phyloP scores from a whole-genome alignment of 2,113 vertebrate species.

The Murina feae region DNA sequence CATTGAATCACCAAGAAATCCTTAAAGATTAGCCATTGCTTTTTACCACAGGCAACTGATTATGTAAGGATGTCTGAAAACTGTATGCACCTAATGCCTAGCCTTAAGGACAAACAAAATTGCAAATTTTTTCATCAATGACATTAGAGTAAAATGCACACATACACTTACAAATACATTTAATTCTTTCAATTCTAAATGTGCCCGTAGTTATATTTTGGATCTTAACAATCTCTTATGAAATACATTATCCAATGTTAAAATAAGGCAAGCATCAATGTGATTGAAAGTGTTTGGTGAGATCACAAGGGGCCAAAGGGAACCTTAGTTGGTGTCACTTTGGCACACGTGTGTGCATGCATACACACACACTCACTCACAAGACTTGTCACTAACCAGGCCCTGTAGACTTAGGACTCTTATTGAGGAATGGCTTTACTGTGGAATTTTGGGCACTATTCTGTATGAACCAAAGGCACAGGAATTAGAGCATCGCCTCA shows the following conservation, averaged over 20 bases:
- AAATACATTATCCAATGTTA: constrained; percentile 29
- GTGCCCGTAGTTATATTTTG: background rate
- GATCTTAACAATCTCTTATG: background rate
- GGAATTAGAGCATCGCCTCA: background rate
- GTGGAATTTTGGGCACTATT: background rate
- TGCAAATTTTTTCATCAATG: background rate
- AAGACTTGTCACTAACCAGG: background rate
- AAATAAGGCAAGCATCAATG: background rate
- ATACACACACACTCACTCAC: background rate
- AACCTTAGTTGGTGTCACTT: background rate
- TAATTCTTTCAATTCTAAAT: constrained; percentile 13
- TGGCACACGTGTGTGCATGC: background rate
- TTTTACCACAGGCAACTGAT: background rate
- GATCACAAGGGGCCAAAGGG: background rate
- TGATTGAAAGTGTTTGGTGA: background rate
- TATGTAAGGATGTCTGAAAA: background rate
- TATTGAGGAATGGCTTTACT: background rate
- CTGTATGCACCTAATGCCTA: background rate
- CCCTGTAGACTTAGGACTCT: background rate
- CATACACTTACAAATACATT: background rate
- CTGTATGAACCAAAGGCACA: background rate
- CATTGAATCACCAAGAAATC: background rate
- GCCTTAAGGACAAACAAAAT: constrained; percentile 11
- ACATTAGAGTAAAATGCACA: background rate
- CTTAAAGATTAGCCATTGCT: background rate